Evolutionary conservation across 1,140 invertebrate genomes (phyloP).

Genomic region (Cryptotermes secundus): DNA sequence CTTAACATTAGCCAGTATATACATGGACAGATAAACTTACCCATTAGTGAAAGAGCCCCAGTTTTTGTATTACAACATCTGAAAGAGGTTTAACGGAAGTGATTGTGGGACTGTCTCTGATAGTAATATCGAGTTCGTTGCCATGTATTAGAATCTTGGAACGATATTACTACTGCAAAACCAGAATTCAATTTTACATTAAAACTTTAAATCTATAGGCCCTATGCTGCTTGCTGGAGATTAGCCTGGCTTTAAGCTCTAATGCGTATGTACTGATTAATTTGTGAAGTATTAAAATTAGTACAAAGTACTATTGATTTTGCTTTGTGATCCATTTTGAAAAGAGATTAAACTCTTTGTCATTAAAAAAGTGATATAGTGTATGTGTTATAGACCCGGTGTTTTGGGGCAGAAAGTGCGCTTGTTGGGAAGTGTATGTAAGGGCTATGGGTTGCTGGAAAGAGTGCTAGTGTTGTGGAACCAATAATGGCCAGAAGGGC

Average conservation of each 20-base stretch:
- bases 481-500: neutral
- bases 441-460: neutral
- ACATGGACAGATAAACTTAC: neutral
- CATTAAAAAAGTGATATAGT: neutral
- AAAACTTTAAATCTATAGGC: neutral
- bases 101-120: neutral
- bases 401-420: neutral
- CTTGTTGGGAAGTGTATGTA: neutral
- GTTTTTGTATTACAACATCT: neutral
- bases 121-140: neutral
- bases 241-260: neutral
- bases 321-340: neutral
- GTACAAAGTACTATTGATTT: neutral
- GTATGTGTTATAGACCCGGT: too few relatives aligned
- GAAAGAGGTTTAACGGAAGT: neutral
- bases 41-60: neutral
- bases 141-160: neutral
- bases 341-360: neutral
- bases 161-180: too few relatives aligned
- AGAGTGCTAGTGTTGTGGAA: neutral
- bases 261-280: too few relatives aligned
- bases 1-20: neutral
- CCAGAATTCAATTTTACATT: too few relatives aligned
- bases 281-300: neutral
- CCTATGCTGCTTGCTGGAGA: neutral